Conservation (phyloP, 1,140 invertebrate species). For the Panulirus ornatus region DNA sequence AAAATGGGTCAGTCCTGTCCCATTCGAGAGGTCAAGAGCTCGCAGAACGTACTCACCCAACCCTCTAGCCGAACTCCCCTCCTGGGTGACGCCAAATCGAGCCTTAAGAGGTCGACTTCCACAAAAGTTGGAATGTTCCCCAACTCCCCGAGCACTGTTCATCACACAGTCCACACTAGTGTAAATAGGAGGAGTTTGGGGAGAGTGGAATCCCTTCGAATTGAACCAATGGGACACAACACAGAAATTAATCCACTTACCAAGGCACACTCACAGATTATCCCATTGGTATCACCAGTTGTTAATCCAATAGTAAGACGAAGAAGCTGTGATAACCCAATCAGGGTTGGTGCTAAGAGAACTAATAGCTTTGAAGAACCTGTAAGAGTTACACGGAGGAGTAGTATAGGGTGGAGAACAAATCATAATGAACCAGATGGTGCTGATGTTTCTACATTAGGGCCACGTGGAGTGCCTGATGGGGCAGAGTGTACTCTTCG, state of each 20-base stretch:
- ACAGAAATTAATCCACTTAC: not conserved
- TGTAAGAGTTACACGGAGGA: conserved; percentile 20
- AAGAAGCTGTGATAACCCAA: conserved; percentile 61
- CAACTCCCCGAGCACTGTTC: conserved; percentile 38
- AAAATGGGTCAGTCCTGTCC: conserved; percentile 22
- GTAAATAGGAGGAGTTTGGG: conserved; percentile 17
- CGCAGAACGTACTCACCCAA: conserved; percentile 25
- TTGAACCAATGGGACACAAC: not conserved
- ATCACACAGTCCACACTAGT: conserved; percentile 35
- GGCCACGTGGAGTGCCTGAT: conserved; percentile 70
- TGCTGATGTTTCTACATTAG: conserved; percentile 41
- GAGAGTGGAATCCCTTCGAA: not conserved
- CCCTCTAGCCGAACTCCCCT: not conserved
- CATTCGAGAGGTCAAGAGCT: conserved; percentile 27
- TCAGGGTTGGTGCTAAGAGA: conserved; percentile 36
- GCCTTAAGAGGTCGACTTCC: conserved; percentile 38
- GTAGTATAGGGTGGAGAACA: conserved; percentile 16
- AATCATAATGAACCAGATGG: conserved; percentile 64
- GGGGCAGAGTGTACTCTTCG: conserved; percentile 69
- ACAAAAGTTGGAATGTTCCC: conserved; percentile 22
- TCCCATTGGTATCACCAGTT: not conserved
- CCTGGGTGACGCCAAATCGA: conserved; percentile 23
- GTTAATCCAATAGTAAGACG: conserved; percentile 8
- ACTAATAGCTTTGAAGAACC: conserved; percentile 30
- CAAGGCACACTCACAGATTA: conserved; percentile 9